A percentile compares a stretch with the other conserved stretches of the same genome.
phyloP scores from a whole-genome alignment of 1,140 invertebrate genomes.

The Palaemon carinicauda region DNA sequence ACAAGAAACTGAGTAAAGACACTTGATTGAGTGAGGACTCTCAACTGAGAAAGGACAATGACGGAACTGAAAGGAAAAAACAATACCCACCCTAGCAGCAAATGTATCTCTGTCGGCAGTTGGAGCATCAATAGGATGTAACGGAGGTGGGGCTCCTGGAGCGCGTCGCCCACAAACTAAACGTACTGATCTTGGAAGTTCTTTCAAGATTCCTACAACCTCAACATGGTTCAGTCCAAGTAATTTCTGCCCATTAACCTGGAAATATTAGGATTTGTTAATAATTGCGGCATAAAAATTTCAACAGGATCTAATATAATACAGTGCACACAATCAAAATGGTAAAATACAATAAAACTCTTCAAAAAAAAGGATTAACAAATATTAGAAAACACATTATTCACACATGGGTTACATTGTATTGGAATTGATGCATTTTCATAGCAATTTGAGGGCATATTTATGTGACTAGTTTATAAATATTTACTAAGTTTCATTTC shows the following conservation, averaged over 20 bases:
- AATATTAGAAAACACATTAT: too few species aligned
- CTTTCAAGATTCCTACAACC: slow-evolving; percentile 94
- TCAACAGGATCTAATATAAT: too few species aligned
- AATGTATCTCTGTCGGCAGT: slow-evolving; percentile 27
- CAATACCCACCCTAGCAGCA: slow-evolving; percentile 35
- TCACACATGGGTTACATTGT: too few species aligned
- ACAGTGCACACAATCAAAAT: too few species aligned
- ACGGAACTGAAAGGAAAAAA: background rate
- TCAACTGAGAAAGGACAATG: background rate
- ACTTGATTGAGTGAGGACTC: too few species aligned
- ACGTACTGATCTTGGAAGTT: slow-evolving; percentile 89
- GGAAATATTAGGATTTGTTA: slow-evolving; percentile 61
- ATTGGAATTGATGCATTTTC: too few species aligned
- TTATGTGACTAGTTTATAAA: too few species aligned
- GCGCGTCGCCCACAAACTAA: slow-evolving; percentile 87
- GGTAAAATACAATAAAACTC: too few species aligned
- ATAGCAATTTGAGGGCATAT: too few species aligned
- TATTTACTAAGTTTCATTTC: too few species aligned
- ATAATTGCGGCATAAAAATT: too few species aligned
- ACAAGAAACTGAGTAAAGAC: background rate
- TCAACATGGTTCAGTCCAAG: slow-evolving; percentile 96
- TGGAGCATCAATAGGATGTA: slow-evolving; percentile 50
- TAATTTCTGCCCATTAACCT: slow-evolving; percentile 95
- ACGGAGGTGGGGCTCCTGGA: slow-evolving; percentile 63
- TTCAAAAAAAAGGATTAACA: too few species aligned